Base-by-base conservation (phyloP, 1,140 invertebrate species). In the Trachelipus rathkii region DNA sequence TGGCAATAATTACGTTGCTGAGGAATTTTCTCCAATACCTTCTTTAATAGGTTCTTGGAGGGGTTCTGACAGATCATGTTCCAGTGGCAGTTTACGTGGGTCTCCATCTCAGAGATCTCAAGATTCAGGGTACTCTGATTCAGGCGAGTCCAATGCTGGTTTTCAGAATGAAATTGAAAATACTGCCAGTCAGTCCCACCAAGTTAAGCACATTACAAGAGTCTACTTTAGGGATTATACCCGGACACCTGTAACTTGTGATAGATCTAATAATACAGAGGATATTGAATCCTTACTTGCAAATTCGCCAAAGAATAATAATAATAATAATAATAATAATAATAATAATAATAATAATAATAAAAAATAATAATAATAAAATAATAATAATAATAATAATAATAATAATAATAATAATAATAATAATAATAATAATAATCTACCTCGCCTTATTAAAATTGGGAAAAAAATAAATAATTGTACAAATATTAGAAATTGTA, bases 121-220 rank as follows among this genome's bases (percentile, higher is more conserved):
- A 33, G 77, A 78, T 67, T 78, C 77, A 9, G 77, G 77, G 19
- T 78, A 74, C 10, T 78, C 77, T 23, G 77, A 78, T 72, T 76
- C 73, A 13, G 76, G 76, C 46, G n/a, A 77, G 69, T 77, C 76
- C 19, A 77, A 77, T 43, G 68, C 44, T 21, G 77, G 74, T n/a
- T 72, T 60, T 7, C 73, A 72, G 45, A 66, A 46, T 10, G 77
- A 78, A 68, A 75, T 68, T n/a, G 73, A 75, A 13, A 19, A 60
- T 15, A 19, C 23, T n/a, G 53, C 44, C 23, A 67, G 67, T n/a
- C 68, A 68, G 23, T 21, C 73, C 19, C 72, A 46, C 5, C n/a
- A 60, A 75, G 73, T 75, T 9, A 75, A 68, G 11, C 73, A 75
- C 43, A 75, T 75, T 0, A 68, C 73, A 3, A 24, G 73, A 10